Evolutionary conservation across 2,797 vertebrate species (phyloP), one percentile per base, ranked within the genome.

Genomic region (Pelochelys cantorii): DNA sequence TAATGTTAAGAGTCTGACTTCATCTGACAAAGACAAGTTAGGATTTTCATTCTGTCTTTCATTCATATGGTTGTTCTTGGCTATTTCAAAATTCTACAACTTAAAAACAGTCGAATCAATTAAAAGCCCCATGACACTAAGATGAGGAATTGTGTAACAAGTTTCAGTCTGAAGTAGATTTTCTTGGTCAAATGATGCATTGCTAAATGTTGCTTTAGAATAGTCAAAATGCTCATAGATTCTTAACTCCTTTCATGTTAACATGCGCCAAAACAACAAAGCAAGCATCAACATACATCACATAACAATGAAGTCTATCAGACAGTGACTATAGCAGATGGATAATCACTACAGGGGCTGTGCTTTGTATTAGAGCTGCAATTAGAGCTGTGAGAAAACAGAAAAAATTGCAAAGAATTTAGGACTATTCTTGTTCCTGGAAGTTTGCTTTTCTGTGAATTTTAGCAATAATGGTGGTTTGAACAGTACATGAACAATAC

Each of bases 271-370:
- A 48, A 91, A 59, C 57, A 88, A 60, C 23, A n/a, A 77, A 91
- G 60, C 3, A 17, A 20, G 91, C 84, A 90, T 88, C 68, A 92
- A 79, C 37, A 11, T 22, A 71, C 3, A 77, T 31, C n/a, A 52
- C 23, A 13, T 55, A 90, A 56, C 60, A 95, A 90, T 34, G 87
- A 93, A 96, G 37, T 25, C 87, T 86, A 92, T 79, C 81, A 80
- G 25, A 90, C 4, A 34, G 23, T 59, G 54, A 89, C 93, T 86
- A 78, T 1, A 92, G 88, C 65, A 88, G 71, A 85, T 90, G 88
- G 83, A 91, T 91, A 90, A 93, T 34, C 42, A 53, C 14, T 79
- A 37, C 84, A 88, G 92, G 87, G 27, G 48, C 11, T 83, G 31
- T 93, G 48, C 85, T 80, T 90, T 42, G 78, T 77, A 83, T 34